Base-by-base conservation (phyloP, 2,113 vertebrate species). In the Neotoma lepida region DNA sequence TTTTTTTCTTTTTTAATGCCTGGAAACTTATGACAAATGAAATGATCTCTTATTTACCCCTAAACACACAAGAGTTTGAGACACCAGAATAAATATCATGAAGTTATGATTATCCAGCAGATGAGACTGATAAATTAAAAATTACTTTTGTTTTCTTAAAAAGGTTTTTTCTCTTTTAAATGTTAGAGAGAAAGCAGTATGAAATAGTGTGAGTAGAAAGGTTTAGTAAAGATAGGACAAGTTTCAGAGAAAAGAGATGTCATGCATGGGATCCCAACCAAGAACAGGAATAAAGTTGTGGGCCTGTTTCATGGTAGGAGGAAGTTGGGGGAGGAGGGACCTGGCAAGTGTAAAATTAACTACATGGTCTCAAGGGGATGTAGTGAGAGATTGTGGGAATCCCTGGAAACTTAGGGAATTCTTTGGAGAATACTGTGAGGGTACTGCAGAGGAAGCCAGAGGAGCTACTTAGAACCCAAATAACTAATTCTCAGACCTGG, bases 21-120 rank as follows among this genome's bases (percentile, higher is more conserved):
- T 2, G 1, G 41, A 81, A 78, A n/a, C 46, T 49, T 10, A 22
- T 56, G 39, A 61, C 10, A 39, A 66, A 26, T 1, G 9, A 35
- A 18, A 80, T 0, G 8, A 9, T n/a, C 18, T 61, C 46, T 35
- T 35, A 6, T 12, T n/a, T 17, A 9, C 15, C 15, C 41, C 4
- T 41, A 18, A 9, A 70, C 46, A 8, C 0, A 10, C 1, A 9
- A 17, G 58, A n/a, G 30, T 63, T 4, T 86, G 64, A 56, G 49
- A 0, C 1, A 61, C 33, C 5, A 1, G 39, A 51, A 9, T 76
- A 18, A 18, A 26, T 17, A 46, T 2, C 3, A 26, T 1, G n/a
- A 35, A 35, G 12, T 18, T 2, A 14, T 81, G 74, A 77, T 78
- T 78, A 78, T 26, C 8, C 13, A 15, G 54, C 78, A 39, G 10